phyloP scores from a whole-genome alignment of 2,888 invertebrate genomes.

The Brenthis ino region DNA sequence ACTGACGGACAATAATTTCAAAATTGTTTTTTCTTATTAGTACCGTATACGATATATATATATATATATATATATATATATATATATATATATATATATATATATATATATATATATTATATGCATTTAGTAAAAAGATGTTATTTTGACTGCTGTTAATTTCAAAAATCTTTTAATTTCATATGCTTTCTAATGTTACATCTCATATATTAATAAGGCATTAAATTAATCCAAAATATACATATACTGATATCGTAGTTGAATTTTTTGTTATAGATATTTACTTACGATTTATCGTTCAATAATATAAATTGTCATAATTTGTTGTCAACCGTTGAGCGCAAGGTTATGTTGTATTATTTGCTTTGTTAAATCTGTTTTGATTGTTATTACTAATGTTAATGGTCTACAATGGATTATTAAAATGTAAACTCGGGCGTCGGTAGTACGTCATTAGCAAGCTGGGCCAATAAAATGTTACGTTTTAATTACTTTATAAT shows the following conservation, averaged over 20 bases:
- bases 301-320: slow-evolving; percentile 22
- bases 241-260: slow-evolving; percentile 14
- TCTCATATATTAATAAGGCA: slow-evolving; percentile 17
- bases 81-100: too few relatives aligned
- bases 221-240: slow-evolving; percentile 23
- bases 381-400: slow-evolving; percentile 28
- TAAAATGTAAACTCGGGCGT: slow-evolving; percentile 67
- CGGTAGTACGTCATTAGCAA: slow-evolving; percentile 62
- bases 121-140: too few relatives aligned
- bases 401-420: slow-evolving; percentile 65
- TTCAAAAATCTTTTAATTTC: background rate
- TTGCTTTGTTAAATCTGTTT: slow-evolving; percentile 34
- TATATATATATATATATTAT: too few relatives aligned
- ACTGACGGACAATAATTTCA: too few relatives aligned
- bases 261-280: slow-evolving; percentile 6
- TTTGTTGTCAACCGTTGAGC: slow-evolving; percentile 20
- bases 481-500: slow-evolving; percentile 28
- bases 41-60: too few relatives aligned
- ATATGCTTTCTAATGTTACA: background rate
- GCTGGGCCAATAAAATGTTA: slow-evolving; percentile 52
- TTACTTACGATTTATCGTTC: slow-evolving; percentile 14
- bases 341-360: slow-evolving; percentile 31
- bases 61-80: too few relatives aligned
- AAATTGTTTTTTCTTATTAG: too few relatives aligned
- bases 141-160: too few relatives aligned